phyloP scores from a whole-genome alignment of 2,113 vertebrate genomes.

The Aegotheles bennettii region DNA sequence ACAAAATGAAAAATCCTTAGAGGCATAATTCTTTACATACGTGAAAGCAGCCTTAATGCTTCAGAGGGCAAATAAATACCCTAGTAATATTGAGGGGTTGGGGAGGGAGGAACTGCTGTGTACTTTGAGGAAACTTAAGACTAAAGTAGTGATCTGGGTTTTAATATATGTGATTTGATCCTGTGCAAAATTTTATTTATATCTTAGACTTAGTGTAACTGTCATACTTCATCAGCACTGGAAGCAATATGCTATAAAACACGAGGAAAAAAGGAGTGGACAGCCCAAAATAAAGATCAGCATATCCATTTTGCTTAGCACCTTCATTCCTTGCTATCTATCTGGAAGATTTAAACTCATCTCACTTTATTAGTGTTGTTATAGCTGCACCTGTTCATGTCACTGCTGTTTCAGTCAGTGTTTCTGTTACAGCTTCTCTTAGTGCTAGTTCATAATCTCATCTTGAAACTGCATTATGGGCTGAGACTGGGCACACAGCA shows the following conservation, averaged over 20 bases:
- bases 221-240: not conserved
- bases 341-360: not conserved
- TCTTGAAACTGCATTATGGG: not conserved
- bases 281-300: not conserved
- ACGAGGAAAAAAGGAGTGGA: not conserved
- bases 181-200: not conserved
- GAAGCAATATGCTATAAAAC: not conserved
- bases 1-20: not conserved
- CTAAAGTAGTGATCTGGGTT: not conserved
- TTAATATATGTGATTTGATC: not conserved
- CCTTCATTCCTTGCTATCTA: not conserved
- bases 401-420: not conserved
- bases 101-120: not conserved
- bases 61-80: not conserved
- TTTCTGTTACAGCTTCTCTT: not conserved
- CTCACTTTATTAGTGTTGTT: not conserved
- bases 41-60: not conserved
- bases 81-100: not conserved
- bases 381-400: not conserved
- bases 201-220: not conserved
- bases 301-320: not conserved
- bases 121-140: not conserved
- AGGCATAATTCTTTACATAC: not conserved
- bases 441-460: not conserved
- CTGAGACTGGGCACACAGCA: not conserved